Base-by-base conservation (phyloP, 2,113 vertebrate species). In the Dolichallabes microphthalmus region DNA sequence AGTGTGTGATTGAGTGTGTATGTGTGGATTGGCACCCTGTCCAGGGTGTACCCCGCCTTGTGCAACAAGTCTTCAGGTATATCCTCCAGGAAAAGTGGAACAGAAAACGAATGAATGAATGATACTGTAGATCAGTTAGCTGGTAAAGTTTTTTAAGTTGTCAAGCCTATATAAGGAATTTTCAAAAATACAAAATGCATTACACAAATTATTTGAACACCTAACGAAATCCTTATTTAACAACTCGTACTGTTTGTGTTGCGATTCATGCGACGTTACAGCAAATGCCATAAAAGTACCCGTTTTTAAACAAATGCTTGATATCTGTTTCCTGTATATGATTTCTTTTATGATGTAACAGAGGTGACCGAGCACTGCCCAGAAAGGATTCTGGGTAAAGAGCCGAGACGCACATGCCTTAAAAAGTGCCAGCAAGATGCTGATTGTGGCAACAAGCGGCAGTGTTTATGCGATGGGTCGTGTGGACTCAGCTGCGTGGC, bases 401-500 rank as follows among this genome's bases (percentile, higher is more conserved):
- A 94, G 76, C 86, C 89, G 32, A 92, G 87, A 82, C 92, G 92
- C 83, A 89, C 84, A 13, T 96, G 96, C 83, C 93, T 93, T 10
- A 94, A 92, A 63, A 89, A 93, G 66, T 96, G 95, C 87, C 90
- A 86, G 30, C 50, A 85, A 12, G 94, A 94, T 87, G 84, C 25
- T 22, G 93, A 94, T 83, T 96, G 95, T 85, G 92, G 91, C 32
- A 92, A 76, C 88, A 95, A 92, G 80, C 94, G 93, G 1, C 93
- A 92, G 88, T 96, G 95, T 89, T 89, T 94, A 80, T 96, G 96
- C 60, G 95, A 96, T 11, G 95, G 95, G 45, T 91, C 93, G 45
- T 96, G 96, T 88, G 95, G 95, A 77, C 90, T 95, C 92, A 96
- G 96, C 94, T 96, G 96, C 84, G 93, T 96, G 86, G 91, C 88